Evolutionary conservation across 2,113 vertebrate genomes (phyloP).

Genomic region (Nematolebias whitei): DNA sequence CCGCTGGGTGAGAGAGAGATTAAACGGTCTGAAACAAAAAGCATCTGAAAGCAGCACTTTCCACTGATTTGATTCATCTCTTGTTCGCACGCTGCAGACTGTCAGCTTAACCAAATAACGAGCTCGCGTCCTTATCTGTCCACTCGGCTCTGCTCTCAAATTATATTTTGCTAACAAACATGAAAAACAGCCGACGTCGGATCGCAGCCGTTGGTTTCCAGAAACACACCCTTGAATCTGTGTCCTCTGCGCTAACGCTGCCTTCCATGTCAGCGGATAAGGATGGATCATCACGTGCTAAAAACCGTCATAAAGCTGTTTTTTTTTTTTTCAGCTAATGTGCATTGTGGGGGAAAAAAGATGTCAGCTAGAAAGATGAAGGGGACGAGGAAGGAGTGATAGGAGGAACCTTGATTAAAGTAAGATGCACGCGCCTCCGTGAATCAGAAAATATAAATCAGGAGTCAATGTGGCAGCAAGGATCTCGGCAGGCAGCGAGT

Average conservation of each 20-base stretch:
- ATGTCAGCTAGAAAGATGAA: conserved; percentile 21
- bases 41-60: neutral
- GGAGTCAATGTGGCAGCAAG: conserved; percentile 60
- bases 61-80: neutral
- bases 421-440: conserved; percentile 70
- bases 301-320: conserved; percentile 77
- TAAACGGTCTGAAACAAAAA: neutral
- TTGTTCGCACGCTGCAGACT: neutral
- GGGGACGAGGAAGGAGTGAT: conserved; percentile 32
- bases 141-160: conserved; percentile 18
- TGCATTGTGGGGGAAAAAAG: conserved; percentile 62
- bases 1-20: neutral
- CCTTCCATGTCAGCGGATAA: conserved; percentile 57
- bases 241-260: conserved; percentile 52
- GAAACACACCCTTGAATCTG: conserved; percentile 43
- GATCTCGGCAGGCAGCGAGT: conserved; percentile 60
- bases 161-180: conserved; percentile 59
- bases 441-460: conserved; percentile 78
- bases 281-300: conserved; percentile 77
- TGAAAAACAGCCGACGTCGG: conserved; percentile 60
- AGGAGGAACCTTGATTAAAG: conserved; percentile 77
- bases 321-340: conserved; percentile 59
- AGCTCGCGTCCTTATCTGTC: conserved; percentile 26
- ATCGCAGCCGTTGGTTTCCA: conserved; percentile 39
- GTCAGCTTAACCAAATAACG: conserved; percentile 17